Conservation (phyloP, 2,888 invertebrate genomes). For the Emmelina monodactyla region DNA sequence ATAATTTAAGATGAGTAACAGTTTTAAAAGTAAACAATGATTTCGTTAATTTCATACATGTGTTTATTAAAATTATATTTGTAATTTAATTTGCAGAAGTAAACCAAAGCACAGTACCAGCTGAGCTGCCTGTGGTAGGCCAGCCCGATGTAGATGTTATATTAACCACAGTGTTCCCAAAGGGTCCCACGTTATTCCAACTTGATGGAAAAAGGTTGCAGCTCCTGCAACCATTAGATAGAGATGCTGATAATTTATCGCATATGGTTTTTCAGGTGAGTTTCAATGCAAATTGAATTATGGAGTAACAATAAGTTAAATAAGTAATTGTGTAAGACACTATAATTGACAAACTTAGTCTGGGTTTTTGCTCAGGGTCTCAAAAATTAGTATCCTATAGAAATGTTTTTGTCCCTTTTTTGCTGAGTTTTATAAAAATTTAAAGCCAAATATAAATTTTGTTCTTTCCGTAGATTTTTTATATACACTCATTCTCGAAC, state of each 20-base stretch:
- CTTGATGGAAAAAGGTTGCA: conserved; percentile 84
- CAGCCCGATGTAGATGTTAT: conserved; percentile 80
- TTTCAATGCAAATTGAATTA: no score
- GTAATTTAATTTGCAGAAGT: conserved; percentile 68
- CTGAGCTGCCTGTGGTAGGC: conserved; percentile 83
- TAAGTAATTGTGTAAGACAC: no score
- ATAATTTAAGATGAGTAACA: no score
- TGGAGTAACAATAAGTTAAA: no score
- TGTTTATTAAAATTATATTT: background rate
- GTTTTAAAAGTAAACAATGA: background rate
- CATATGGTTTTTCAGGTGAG: conserved; percentile 87
- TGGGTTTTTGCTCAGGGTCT: no score
- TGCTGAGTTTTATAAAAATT: no score
- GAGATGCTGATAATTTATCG: conserved; percentile 85
- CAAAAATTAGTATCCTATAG: no score
- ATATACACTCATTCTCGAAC: no score
- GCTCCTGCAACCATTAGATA: conserved; percentile 80
- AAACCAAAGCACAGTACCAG: conserved; percentile 82
- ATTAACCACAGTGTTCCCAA: conserved; percentile 81
- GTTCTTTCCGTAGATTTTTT: no score
- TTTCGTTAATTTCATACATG: background rate
- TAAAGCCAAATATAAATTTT: no score
- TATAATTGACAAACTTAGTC: no score
- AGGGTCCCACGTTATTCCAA: conserved; percentile 79
- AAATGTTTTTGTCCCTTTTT: no score